Percentiles rank a stretch among this genome's conserved stretches.
These are phyloP conservation scores for Campaea margaritaria DNA, from an alignment of 2,888 invertebrate species.

Conservation along the genomic window DNA sequence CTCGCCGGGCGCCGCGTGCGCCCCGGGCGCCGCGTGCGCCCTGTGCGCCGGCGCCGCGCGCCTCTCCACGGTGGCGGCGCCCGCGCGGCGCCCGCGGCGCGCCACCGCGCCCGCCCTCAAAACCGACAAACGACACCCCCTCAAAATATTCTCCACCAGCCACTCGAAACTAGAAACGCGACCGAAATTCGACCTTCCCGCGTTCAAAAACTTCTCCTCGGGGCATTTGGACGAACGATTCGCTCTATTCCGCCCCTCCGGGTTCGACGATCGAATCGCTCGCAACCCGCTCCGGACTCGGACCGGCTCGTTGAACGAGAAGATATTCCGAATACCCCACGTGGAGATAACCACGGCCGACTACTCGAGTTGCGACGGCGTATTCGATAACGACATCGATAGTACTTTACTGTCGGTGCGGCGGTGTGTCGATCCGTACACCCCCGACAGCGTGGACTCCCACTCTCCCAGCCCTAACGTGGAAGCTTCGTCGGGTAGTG, in stretches of 20 bases:
- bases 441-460: constrained; percentile 93
- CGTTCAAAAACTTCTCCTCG: no score
- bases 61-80: constrained; percentile 45
- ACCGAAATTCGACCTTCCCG: constrained; percentile 32
- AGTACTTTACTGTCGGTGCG: constrained; percentile 72
- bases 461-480: constrained; percentile 90
- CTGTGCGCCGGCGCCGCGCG: constrained; percentile 61
- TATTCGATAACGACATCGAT: constrained; percentile 85
- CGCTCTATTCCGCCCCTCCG: not conserved
- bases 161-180: constrained; percentile 42
- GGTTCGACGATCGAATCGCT: not conserved
- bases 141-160: constrained; percentile 36
- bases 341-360: constrained; percentile 84
- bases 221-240: no score
- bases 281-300: constrained; percentile 58
- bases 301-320: constrained; percentile 71
- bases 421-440: constrained; percentile 88
- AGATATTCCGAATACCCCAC: constrained; percentile 66
- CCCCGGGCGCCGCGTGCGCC: constrained; percentile 56
- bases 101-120: constrained; percentile 55
- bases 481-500: constrained; percentile 65
- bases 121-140: constrained; percentile 40
- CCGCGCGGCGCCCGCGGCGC: constrained; percentile 45
- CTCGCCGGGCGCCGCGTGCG: constrained; percentile 66
- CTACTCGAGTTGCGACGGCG: constrained; percentile 68